Conservation (phyloP, 2,888 invertebrate genomes). For the Ditylenchus weischeri region DNA sequence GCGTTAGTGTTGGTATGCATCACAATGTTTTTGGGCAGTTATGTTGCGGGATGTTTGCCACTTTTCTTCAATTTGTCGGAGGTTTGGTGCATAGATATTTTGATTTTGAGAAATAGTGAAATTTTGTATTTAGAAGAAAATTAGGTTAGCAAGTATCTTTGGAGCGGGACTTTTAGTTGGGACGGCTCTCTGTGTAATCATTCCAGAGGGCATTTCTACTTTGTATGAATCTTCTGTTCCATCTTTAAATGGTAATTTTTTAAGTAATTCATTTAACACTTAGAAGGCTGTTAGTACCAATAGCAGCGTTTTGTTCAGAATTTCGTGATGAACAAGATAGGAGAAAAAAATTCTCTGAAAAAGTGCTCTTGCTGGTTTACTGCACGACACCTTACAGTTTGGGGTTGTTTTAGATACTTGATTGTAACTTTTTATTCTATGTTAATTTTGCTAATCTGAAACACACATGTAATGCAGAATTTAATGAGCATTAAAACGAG, state of each 20-base stretch:
- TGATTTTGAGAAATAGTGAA: background rate
- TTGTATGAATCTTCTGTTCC: constrained; percentile 45
- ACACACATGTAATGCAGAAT: too few species aligned
- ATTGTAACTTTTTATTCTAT: too few species aligned
- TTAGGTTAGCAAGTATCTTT: constrained; percentile 86
- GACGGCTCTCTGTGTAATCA: constrained; percentile 92
- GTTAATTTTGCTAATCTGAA: too few species aligned
- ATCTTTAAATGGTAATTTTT: background rate
- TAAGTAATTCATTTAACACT: too few species aligned
- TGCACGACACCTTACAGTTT: too few species aligned
- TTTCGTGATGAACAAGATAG: too few species aligned
- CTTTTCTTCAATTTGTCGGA: constrained; percentile 88
- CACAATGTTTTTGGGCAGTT: constrained; percentile 94
- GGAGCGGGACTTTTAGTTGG: constrained; percentile 96
- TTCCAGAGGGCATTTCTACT: constrained; percentile 89
- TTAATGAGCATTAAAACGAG: too few species aligned
- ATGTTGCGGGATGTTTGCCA: constrained; percentile 89
- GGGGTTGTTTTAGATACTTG: too few species aligned
- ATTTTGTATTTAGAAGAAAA: constrained; percentile 73
- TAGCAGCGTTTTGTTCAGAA: too few species aligned
- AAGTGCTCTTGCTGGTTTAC: too few species aligned
- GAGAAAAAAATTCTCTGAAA: too few species aligned
- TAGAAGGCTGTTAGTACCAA: too few species aligned
- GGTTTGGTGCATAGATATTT: constrained; percentile 65
- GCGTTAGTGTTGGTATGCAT: constrained; percentile 63